phyloP scores from a whole-genome alignment of 2,888 invertebrate genomes.

The Calameuta idolon region DNA sequence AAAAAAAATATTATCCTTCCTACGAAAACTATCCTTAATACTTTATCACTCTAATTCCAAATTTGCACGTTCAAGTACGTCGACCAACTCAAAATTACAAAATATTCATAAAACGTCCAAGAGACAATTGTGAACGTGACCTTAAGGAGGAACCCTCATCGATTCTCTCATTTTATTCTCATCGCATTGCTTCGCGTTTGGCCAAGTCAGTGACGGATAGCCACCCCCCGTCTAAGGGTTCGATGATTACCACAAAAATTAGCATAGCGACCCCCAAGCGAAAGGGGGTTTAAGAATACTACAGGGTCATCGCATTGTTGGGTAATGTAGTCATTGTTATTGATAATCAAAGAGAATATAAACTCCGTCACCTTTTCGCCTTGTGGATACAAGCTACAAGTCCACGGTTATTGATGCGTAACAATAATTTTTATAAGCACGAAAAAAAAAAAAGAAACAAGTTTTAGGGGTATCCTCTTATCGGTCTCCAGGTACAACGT shows the following conservation, averaged over 20 bases:
- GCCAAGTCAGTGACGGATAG: conserved; percentile 26
- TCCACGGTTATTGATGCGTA: not conserved
- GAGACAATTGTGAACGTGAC: not conserved
- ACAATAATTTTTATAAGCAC: not conserved
- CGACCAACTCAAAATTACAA: not conserved
- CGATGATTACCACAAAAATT: conserved; percentile 25
- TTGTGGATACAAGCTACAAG: not conserved
- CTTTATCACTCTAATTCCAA: not conserved
- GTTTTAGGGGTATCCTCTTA: not conserved
- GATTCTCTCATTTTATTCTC: conserved; percentile 8
- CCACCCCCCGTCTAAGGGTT: conserved; percentile 20
- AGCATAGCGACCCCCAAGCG: conserved; percentile 18
- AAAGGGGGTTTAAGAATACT: conserved; percentile 19
- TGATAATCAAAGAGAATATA: not conserved
- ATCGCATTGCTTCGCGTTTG: conserved; percentile 22
- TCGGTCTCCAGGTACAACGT: conserved; percentile 28
- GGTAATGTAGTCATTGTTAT: not conserved
- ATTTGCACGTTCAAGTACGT: not conserved
- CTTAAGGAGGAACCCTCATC: not conserved
- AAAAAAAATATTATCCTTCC: not conserved
- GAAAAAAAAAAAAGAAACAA: not conserved
- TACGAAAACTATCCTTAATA: not conserved
- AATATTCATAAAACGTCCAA: not conserved
- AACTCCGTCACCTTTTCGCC: no score
- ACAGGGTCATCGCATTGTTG: not conserved